A percentile compares a stretch with the other conserved stretches of the same genome.
Evolutionary conservation across 2,113 vertebrate species (phyloP).

Genomic region (Dasyurus viverrinus): DNA sequence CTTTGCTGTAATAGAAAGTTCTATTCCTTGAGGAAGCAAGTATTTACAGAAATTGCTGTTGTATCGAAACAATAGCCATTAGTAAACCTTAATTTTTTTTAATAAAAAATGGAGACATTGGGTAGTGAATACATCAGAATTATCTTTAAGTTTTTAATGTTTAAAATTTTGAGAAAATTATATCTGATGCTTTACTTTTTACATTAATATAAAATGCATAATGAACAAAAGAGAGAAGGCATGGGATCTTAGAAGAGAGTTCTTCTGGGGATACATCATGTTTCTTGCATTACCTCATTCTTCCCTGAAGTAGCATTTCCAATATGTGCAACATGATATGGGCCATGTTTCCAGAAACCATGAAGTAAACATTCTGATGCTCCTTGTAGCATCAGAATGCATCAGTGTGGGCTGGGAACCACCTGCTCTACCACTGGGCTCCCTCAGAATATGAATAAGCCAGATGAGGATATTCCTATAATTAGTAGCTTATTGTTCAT

Average conservation of each 20-base stretch:
- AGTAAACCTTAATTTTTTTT: neutral
- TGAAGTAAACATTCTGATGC: neutral
- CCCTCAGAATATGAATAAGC: neutral
- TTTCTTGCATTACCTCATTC: neutral
- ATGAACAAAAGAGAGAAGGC: neutral
- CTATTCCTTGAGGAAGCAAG: neutral
- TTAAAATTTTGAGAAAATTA: neutral
- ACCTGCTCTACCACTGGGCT: neutral
- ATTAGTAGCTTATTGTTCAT: neutral
- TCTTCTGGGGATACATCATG: neutral
- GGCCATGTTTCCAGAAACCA: neutral
- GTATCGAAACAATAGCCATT: neutral
- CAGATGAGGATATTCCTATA: neutral
- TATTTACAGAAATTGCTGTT: neutral
- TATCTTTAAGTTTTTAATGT: neutral
- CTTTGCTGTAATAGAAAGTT: neutral
- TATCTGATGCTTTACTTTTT: neutral
- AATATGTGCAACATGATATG: neutral
- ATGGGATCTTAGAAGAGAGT: neutral
- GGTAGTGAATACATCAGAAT: neutral
- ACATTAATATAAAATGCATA: neutral
- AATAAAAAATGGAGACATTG: neutral
- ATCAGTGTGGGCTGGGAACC: neutral
- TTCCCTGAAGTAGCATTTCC: neutral
- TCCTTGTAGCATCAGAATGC: neutral